phyloP scores from a whole-genome alignment of 2,113 vertebrate genomes.

The Saguinus midas region DNA sequence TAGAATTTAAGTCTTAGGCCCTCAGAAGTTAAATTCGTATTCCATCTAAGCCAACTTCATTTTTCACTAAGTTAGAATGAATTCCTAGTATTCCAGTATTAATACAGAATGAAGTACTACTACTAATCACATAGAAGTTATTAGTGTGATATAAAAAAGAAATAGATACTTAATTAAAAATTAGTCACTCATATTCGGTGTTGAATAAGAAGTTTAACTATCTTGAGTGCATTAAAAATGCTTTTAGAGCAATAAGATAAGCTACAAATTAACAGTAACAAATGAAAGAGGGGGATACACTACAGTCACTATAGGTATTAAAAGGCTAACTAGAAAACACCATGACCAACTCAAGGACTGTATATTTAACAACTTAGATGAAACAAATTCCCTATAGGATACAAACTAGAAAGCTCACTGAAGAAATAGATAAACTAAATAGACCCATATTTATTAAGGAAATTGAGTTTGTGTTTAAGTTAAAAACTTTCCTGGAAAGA shows the following conservation, averaged over 20 bases:
- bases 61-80: constrained; percentile 22
- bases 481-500: not conserved
- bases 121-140: not conserved
- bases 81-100: not conserved
- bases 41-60: not conserved
- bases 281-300: not conserved
- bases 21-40: constrained; percentile 2
- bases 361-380: not conserved
- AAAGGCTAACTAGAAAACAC: constrained; percentile 14
- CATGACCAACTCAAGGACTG: not conserved
- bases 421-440: not conserved
- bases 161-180: constrained; percentile 19
- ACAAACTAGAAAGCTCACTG: constrained; percentile 19
- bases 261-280: not conserved
- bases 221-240: constrained; percentile 11
- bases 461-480: not conserved
- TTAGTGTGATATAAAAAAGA: not conserved
- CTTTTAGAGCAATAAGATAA: constrained; percentile 7
- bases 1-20: not conserved
- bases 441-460: not conserved
- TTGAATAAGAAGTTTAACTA: constrained; percentile 42
- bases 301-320: not conserved
- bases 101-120: not conserved
- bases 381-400: constrained; percentile 27
- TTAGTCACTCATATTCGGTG: not conserved